Evolutionary conservation across 1,140 invertebrate species (phyloP).

Genomic region (Rhopalosiphum maidis): DNA sequence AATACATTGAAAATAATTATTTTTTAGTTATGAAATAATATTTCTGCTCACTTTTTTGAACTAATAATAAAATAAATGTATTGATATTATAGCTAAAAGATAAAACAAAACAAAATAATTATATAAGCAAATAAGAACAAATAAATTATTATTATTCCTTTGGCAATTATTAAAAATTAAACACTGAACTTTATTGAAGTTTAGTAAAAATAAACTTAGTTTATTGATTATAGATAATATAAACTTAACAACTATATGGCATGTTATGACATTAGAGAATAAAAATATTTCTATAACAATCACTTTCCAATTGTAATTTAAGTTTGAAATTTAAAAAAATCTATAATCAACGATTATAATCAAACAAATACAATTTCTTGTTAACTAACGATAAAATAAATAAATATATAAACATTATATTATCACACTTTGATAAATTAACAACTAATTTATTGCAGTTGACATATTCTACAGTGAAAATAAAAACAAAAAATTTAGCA

Average conservation of each 20-base stretch:
- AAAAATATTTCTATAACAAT: neutral
- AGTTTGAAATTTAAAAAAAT: neutral
- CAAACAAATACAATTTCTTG: neutral
- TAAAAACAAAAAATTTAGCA: neutral
- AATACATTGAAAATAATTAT: neutral
- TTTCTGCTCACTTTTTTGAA: too few relatives aligned
- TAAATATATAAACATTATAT: too few relatives aligned
- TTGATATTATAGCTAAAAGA: neutral
- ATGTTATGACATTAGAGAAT: neutral
- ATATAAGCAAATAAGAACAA: neutral
- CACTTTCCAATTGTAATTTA: neutral
- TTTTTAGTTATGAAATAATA: neutral
- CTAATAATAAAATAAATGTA: neutral
- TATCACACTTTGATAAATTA: too few relatives aligned
- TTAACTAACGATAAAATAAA: too few relatives aligned
- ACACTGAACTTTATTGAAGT: neutral
- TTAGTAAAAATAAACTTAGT: neutral
- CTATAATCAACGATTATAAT: neutral
- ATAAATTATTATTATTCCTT: neutral
- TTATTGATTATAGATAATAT: neutral
- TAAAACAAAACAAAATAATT: neutral
- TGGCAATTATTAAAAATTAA: neutral
- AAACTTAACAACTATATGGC: neutral
- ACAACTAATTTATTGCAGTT: too few relatives aligned
- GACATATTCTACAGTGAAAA: too few relatives aligned